A percentile compares a stretch with the other conserved stretches of the same genome.
Conservation (phyloP, 37 sponge, comb jelly and placozoan species). For the Diacarnus erythraeanus region DNA sequence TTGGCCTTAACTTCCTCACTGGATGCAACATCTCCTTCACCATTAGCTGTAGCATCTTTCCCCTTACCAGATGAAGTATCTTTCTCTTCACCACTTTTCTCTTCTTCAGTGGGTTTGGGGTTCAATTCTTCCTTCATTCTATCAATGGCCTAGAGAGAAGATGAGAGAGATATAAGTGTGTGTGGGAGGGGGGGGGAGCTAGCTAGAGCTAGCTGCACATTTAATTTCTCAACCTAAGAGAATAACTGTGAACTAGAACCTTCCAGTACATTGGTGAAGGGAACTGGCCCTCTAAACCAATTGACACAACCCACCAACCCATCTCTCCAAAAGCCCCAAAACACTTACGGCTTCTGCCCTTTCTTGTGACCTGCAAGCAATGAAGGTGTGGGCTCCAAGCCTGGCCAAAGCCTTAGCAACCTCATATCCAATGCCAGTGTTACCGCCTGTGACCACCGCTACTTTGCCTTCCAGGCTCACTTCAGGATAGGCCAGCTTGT, state of each 20-base stretch:
- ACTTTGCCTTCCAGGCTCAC: conserved; percentile 65
- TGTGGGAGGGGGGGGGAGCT: background rate
- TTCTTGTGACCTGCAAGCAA: conserved; percentile 72
- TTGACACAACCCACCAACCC: no score
- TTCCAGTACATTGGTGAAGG: no score
- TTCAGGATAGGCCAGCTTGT: conserved; percentile 38
- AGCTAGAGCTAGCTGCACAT: no score
- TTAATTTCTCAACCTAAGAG: no score
- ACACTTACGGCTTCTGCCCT: conserved; percentile 60
- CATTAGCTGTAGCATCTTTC: background rate
- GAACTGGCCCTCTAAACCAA: no score
- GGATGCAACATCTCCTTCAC: background rate
- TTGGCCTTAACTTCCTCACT: background rate
- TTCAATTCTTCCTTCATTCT: conserved; percentile 40
- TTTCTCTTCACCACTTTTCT: background rate
- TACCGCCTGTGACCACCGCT: conserved; percentile 81
- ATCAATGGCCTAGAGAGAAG: conserved; percentile 33
- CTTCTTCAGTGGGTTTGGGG: conserved; percentile 1
- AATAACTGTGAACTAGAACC: no score
- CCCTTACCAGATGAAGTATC: no score
- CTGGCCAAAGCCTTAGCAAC: conserved; percentile 66
- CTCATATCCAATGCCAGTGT: conserved; percentile 87
- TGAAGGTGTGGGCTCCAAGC: conserved; percentile 82
- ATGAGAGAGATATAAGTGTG: background rate
- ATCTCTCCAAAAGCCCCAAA: no score